Conservation (phyloP, 2,888 invertebrate genomes). For the Aphelenchoides bicaudatus region DNA sequence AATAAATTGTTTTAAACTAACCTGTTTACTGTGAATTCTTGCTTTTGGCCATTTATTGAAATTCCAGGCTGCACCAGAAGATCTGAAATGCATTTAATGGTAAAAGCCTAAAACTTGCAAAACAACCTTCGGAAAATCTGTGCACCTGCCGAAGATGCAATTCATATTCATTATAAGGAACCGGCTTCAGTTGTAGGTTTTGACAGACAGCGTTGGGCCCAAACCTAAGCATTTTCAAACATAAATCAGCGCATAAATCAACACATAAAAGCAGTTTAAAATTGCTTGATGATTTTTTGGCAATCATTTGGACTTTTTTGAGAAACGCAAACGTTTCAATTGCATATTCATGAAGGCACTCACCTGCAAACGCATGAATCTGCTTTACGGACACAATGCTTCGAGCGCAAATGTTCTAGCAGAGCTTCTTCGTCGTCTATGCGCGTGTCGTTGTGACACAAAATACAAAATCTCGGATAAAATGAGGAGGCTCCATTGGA, state of each 20-base stretch:
- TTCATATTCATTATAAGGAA: neutral
- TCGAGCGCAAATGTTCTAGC: neutral
- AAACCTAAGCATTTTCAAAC: no score
- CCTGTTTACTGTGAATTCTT: slow-evolving; percentile 36
- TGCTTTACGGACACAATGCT: neutral
- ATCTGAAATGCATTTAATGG: neutral
- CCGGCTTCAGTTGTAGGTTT: no score
- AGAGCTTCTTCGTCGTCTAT: no score
- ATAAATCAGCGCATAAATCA: no score
- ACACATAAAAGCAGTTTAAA: no score
- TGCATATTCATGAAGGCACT: neutral
- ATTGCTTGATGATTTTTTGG: no score
- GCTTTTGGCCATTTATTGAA: neutral
- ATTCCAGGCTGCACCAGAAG: neutral
- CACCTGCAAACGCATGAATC: slow-evolving; percentile 4
- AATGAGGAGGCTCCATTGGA: no score
- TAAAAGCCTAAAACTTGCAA: neutral
- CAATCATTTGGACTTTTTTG: no score
- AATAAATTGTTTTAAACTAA: slow-evolving; percentile 22
- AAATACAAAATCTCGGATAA: no score
- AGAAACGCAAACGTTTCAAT: neutral
- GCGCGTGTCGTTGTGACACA: no score
- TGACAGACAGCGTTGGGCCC: no score
- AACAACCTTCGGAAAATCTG: neutral
- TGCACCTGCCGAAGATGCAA: neutral